Base-by-base conservation (phyloP, 2,797 vertebrate genomes). In the Rousettus madagascariensis region DNA sequence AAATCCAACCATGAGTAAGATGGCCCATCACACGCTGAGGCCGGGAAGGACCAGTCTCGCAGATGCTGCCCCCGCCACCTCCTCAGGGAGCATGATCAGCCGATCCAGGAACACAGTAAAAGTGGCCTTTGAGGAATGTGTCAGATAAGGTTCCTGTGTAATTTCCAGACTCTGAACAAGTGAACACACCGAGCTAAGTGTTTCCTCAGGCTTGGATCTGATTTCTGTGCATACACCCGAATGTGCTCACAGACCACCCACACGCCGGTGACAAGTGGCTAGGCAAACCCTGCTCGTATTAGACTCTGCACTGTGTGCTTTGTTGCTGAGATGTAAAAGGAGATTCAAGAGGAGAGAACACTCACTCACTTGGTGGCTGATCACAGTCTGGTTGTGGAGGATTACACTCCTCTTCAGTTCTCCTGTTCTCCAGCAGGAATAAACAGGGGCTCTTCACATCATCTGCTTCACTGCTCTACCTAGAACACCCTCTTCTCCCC, bases 141-240 rank as follows among this genome's bases (percentile, higher is more conserved):
- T 98, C 98, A 97, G 98, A 98, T 98, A 98, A 98, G 97, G 97
- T 98, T 98, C 97, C 97, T 96, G 95, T 97, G 96, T 98, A 97
- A 98, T 98, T 98, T 98, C 97, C 97, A 98, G 85, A 96, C 96
- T 95, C 91, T 77, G 97, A 98, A 98, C 97, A 98, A 98, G 97
- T 98, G 98, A 98, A 98, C 97, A 96, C 97, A 95, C 90, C 79
- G 61, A 96, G 97, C 97, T 97, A 98, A 98, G 97, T 96, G 95
- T 97, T 98, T 98, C 98, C 97, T 98, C 93, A 63, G 97, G 97
- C 98, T 98, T 97, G 84, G 96, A 97, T 98, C 93, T 90, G 66
- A 78, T 94, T 96, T 91, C 95, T 38, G 30, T 49, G 79, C 68
- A 24, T 20, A 84, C 28, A 57, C 17, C n/a, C 2, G 0, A 91